Conservation (phyloP, 2,113 vertebrate species). For the Camelus bactrianus region DNA sequence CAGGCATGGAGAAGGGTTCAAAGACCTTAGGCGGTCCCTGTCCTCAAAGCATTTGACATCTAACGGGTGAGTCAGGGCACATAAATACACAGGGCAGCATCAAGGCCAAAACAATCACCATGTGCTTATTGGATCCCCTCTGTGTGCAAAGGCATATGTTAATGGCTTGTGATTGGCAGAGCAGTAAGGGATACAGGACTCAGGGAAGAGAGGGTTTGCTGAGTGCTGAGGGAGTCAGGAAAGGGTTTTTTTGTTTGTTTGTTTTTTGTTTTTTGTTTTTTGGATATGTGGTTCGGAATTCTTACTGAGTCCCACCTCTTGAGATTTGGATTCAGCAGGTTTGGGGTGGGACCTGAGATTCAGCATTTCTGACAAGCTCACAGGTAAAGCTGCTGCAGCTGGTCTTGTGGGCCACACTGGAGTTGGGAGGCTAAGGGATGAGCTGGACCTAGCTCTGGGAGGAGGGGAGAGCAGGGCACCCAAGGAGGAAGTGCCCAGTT, state of each 20-base stretch:
- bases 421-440: not conserved
- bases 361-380: not conserved
- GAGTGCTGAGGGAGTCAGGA: not conserved
- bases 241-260: too few relatives aligned
- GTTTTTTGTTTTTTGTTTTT: not conserved
- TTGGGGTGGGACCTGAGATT: not conserved
- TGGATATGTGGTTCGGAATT: not conserved
- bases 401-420: not conserved
- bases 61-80: not conserved
- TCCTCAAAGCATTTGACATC: not conserved
- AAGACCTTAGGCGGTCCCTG: not conserved
- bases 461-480: not conserved
- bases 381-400: not conserved
- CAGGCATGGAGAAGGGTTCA: not conserved
- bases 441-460: not conserved
- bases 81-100: not conserved
- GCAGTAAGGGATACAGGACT: not conserved
- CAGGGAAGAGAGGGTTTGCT: not conserved
- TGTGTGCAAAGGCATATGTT: not conserved
- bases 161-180: not conserved
- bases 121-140: not conserved
- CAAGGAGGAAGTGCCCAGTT: not conserved
- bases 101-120: not conserved
- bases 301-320: not conserved
- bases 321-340: not conserved